Percentiles rank a stretch among this genome's conserved stretches.
These are phyloP conservation scores for Spermophilus dauricus DNA, from an alignment of 2,113 vertebrate genomes.

Conservation along the genomic window DNA sequence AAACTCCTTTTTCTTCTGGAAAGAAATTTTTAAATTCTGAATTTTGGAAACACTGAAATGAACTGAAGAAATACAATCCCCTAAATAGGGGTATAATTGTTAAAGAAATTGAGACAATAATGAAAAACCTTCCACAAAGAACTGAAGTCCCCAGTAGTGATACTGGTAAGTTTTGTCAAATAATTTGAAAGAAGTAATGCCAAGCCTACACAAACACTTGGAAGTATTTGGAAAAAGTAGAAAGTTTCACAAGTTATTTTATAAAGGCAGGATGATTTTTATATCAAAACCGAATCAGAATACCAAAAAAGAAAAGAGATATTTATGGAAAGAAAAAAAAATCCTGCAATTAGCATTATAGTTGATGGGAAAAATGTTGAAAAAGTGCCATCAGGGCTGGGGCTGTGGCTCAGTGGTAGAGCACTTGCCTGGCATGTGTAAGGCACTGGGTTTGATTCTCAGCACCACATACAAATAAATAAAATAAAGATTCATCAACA, in stretches of 20 bases:
- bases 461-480: too few species aligned
- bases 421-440: too few species aligned
- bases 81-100: not conserved
- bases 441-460: too few species aligned
- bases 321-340: not conserved
- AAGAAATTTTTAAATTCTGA: not conserved
- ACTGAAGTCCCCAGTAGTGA: not conserved
- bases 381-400: not conserved
- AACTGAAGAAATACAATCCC: not conserved
- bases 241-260: not conserved
- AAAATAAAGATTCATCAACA: too few species aligned
- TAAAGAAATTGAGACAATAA: not conserved
- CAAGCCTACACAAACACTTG: not conserved
- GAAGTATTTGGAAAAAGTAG: not conserved
- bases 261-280: not conserved
- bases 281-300: not conserved
- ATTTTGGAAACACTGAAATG: not conserved
- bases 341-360: not conserved
- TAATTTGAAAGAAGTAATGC: not conserved
- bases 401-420: too few species aligned
- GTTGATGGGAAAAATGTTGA: not conserved
- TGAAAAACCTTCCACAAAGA: not conserved
- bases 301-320: not conserved
- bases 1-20: not conserved
- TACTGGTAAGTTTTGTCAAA: not conserved